These are phyloP conservation scores for Nematostella vectensis DNA, from an alignment of 92 coral and sea anemone genomes.

Conservation along the genomic window DNA sequence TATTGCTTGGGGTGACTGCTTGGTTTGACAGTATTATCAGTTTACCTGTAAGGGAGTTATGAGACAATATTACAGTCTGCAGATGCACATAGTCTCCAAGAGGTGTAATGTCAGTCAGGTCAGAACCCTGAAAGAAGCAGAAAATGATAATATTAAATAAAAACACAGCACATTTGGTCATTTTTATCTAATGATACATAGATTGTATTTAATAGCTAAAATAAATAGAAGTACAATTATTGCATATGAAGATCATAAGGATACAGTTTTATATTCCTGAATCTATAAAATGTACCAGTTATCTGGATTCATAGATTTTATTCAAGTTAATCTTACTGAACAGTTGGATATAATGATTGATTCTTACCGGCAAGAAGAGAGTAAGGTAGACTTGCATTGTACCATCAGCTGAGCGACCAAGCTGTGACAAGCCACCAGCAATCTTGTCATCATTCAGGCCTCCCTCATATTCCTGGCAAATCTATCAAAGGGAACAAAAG, in stretches of 20 bases:
- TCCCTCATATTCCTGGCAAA: conserved; percentile 42
- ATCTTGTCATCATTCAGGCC: conserved; percentile 59
- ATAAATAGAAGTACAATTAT: too few species aligned
- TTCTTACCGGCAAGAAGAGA: conserved; percentile 73
- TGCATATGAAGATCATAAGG: too few species aligned
- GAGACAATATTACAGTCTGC: conserved; percentile 76
- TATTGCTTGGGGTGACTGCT: too few species aligned
- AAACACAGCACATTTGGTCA: too few species aligned
- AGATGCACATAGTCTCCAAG: conserved; percentile 63
- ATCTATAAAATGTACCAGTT: too few species aligned
- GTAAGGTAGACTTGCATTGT: conserved; percentile 85
- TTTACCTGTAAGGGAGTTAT: conserved; percentile 85
- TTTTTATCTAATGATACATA: too few species aligned
- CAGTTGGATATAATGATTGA: background rate
- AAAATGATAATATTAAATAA: too few species aligned
- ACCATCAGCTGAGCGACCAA: conserved; percentile 97
- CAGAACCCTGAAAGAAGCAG: conserved; percentile 54
- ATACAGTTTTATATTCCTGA: too few species aligned
- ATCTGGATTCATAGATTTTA: too few species aligned
- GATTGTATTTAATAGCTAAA: too few species aligned
- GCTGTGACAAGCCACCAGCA: conserved; percentile 90
- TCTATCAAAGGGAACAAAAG: conserved; percentile 10
- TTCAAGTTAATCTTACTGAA: too few species aligned
- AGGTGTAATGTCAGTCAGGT: conserved; percentile 53
- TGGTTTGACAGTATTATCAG: too few species aligned